Base-by-base conservation (phyloP, 1,140 invertebrate species). In the Tetramorium simillimum region DNA sequence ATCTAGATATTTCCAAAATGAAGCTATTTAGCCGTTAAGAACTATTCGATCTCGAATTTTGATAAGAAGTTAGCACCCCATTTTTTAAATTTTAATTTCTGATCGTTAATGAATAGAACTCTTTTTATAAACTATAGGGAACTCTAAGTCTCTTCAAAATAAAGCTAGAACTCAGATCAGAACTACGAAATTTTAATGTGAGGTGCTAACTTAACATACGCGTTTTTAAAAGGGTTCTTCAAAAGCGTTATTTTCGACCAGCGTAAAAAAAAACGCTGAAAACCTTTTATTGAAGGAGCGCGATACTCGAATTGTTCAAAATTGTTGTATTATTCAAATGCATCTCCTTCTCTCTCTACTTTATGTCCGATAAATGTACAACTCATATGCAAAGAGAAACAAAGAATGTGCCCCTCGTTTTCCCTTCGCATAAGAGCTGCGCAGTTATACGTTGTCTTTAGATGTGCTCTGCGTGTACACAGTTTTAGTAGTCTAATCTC, bases 231-330 rank as follows among this genome's bases (percentile, higher is more conserved):
- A 43, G 12, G 9, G 3, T 24, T 46, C 28, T 70, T 46, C n/a
- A 51, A 43, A 46, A 49, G 40, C 18, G 9, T 28, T 28, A 16
- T 6, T 43, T 58, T 21, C 21, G 56, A 62, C 9, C 33, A 28
- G 28, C n/a, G 51, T 14, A 7, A 28, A 40, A 33, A 33, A 49
- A 58, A 12, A 58, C 16, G 16, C 51, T 43, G 46, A 28, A 53
- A 46, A 40, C 0, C 14, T 67, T 21, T 67, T 67, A 37, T 43
- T 0, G 33, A 2, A 14, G 10, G 21, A 16, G 4, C 14, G 16
- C 28, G 16, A 78, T 14, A 63, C 21, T 78, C 18, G 16, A 70
- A 58, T 65, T 65, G 49, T 70, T 46, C 18, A 65, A 65, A 78
- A 49, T 28, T 78, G 43, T 60, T 46, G 18, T 43, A 33, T 18